Evolutionary conservation across 2,113 vertebrate genomes (phyloP), one percentile per base, ranked within the genome.

Genomic region (Sturnus vulgaris): DNA sequence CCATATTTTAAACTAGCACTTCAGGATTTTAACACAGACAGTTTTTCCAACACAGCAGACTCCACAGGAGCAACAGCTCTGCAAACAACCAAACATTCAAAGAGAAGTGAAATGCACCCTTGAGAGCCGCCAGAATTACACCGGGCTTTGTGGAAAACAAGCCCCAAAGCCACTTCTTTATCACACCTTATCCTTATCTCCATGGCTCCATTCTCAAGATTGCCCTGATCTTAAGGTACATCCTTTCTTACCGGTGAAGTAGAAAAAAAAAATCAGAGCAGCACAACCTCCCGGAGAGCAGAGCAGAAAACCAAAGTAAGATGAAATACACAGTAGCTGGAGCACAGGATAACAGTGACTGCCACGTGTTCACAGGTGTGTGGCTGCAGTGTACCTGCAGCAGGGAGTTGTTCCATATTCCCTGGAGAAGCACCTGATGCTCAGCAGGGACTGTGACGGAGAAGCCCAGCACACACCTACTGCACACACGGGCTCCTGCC

Each of bases 1-100:
- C 63, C 95, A 33, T 76, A 88, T 90, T 96, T 96, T 86, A 91
- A 97, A 96, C 61, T 69, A 66, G 86, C 76, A 86, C 42, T 86
- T 82, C 79, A 81, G 37, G 50, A 59, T 82, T 84, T 79, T 77
- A 83, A 92, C 63, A 71, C 40, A 70, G 57, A 66, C 7, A 23
- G 23, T 61, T 88, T 53, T 92, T 44, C 59, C 94, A 84, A 57
- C 88, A 89, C 24, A 68, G 9, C 5, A 85, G 27, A 75, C 44
- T 71, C 72, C 88, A 92, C 7, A 42, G 55, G 28, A 82, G 37
- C 40, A 86, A 40, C 64, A 63, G 40, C 22, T 81, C 65, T 53
- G 64, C 27, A 12, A 18, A 37, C 13, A 88, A 52, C 9, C 63
- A 65, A 52, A 24, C 13, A n/a, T 6, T 24, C 9, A 1, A 0